Evolutionary conservation across 1,140 invertebrate genomes (phyloP), one percentile per base, ranked within the genome.

Genomic region (Heterodera carotae): DNA sequence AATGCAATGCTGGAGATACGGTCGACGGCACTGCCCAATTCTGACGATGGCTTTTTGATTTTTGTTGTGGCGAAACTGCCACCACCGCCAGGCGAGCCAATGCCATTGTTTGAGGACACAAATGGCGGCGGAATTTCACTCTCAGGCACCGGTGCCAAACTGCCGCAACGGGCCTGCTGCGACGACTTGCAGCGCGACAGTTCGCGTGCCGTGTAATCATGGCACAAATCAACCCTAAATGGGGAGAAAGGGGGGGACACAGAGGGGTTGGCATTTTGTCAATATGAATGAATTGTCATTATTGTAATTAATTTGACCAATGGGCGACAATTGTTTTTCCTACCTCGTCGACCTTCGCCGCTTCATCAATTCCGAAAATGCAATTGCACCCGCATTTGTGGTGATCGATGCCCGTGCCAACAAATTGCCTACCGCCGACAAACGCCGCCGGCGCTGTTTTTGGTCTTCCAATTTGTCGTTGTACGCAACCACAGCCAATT

Each of bases 391-490:
- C 48, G 71, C 73, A 15, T 75, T 60, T 43, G 62, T 67, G 25
- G 68, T 29, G 33, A 79, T 68, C 22, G 69, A 73, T n/a, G 73
- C 64, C 62, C 81, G 67, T 29, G 76, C 72, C 29, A 84, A 69
- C 66, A 77, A 70, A 64, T 82, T 82, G 25, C 79, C 80, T 6
- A 84, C 59, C 27, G 78, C 66, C 15, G 84, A 86, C 68, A 86
- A 34, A 62, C 80, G 39, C 67, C 80, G 64, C 60, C 77, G 82
- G 59, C 81, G 67, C 79, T 81, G 74, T 48, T 72, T 64, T 78
- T 88, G 86, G 75, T 86, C 85, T 62, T 85, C 80, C 67, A 88
- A 79, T 77, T 86, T 86, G 62, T 86, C 85, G 64, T 86, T 86
- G 72, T 88, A 86, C 4, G 85, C 85, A 18, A 86, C 85, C 59